Evolutionary conservation across 2,797 vertebrate species (phyloP).

Genomic region (Pseudomugil tenellus): DNA sequence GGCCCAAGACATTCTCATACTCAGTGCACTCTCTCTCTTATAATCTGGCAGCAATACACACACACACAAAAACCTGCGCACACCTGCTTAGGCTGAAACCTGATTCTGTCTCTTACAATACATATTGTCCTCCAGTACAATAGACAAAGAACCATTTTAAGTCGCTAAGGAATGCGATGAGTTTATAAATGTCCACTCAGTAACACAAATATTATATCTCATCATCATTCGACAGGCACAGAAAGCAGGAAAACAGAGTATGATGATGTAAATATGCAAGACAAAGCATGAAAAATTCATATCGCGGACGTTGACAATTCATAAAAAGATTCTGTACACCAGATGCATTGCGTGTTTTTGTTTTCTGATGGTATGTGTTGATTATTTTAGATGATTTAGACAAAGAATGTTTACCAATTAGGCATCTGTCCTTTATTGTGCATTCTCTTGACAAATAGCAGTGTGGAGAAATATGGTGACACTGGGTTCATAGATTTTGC

Average conservation of each 20-base stretch:
- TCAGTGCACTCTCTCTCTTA: conserved; percentile 19
- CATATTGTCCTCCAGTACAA: conserved; percentile 70
- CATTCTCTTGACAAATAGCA: conserved; percentile 37
- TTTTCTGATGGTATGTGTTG: conserved; percentile 30
- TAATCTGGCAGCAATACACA: conserved; percentile 27
- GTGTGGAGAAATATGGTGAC: conserved; percentile 33
- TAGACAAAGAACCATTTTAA: conserved; percentile 74
- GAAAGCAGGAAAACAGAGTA: conserved; percentile 18
- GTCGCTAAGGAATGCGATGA: conserved; percentile 52
- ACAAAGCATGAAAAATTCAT: conserved; percentile 13
- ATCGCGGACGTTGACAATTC: conserved; percentile 11
- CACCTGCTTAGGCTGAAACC: conserved; percentile 59
- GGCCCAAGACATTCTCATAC: conserved; percentile 34
- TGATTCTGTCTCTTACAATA: conserved; percentile 66
- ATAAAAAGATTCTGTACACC: conserved; percentile 2
- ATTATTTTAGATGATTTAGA: conserved; percentile 45
- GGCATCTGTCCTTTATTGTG: conserved; percentile 48
- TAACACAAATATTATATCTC: conserved; percentile 49
- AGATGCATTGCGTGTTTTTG: conserved; percentile 34
- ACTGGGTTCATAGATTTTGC: conserved; percentile 4
- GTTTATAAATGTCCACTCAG: conserved; percentile 47
- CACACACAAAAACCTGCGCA: conserved; percentile 39
- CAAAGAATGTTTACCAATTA: conserved; percentile 35
- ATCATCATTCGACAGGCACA: conserved; percentile 8
- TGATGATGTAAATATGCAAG: background rate